Percentiles rank a stretch among this genome's conserved stretches.
Evolutionary conservation across 30 jellyfish, hydroid and myxozoan genomes (phyloP).

Genomic region (Hydra vulgaris): DNA sequence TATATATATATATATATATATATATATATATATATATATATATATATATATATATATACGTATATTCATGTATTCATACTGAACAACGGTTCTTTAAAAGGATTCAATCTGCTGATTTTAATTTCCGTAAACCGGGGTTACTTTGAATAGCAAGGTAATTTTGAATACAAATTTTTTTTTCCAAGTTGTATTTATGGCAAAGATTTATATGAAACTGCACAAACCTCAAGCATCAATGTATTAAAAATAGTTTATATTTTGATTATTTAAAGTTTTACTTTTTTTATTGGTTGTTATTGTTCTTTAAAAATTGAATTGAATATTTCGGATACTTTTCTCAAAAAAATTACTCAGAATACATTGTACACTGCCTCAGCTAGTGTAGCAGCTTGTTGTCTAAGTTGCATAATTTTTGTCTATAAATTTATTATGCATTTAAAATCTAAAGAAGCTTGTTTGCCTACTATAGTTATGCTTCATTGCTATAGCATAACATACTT

Average conservation of each 20-base stretch:
- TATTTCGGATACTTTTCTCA: background rate
- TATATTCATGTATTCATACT: no score
- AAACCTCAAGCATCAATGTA: background rate
- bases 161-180: background rate
- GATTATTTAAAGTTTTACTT: background rate
- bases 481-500: background rate
- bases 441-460: background rate
- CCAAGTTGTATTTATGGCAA: background rate
- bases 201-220: background rate
- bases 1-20: no score
- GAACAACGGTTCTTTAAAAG: no score
- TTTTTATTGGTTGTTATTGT: background rate
- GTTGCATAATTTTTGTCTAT: background rate
- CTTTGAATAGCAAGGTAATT: background rate
- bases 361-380: background rate
- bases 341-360: background rate
- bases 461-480: background rate
- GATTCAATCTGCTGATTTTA: no score
- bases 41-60: no score
- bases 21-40: no score
- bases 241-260: background rate
- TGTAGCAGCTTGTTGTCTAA: background rate
- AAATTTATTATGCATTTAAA: background rate
- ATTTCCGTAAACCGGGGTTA: background rate
- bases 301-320: background rate